Evolutionary conservation across 2,888 invertebrate species (phyloP), one percentile per base, ranked within the genome.

Genomic region (Pristionchus japonicus): DNA sequence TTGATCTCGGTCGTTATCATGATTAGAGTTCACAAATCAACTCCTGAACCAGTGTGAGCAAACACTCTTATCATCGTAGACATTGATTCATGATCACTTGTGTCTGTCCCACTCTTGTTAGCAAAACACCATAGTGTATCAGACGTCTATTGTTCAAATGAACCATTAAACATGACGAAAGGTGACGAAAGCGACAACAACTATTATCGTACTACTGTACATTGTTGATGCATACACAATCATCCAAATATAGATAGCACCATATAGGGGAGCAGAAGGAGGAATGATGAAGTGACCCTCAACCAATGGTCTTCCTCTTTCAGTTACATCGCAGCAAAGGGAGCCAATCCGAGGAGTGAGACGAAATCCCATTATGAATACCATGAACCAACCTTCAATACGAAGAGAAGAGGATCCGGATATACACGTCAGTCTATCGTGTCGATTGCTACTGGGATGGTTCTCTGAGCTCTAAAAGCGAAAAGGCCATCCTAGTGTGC

Each of bases 161-260:
- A 31, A 64, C 64, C 31, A 27, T 64, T 1, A 64, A 64, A 64
- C 9, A 57, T 34, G 70, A 70, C 37, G 70, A 70, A 34, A 52
- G 74, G 77, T 49, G 77, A 37, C 49, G 34, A 61, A n/a, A 23
- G 67, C 13, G 64, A 34, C 74, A 47, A 40, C 27, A 64, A n/a
- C 40, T 37, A 34, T 20, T 43, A 67, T 84, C 40, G 80, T 87
- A 40, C n/a, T 64, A 52, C 82, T 67, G 80, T 47, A 31, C 40
- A 88, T 9, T 88, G 89, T 86, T 74, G 70, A 80, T 89, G 31
- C 34, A 88, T 64, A 40, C 43, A 88, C 77, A 88, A 34, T 70
- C 34, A 27, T 31, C n/a, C 27, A n/a, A 20, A 20, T 34, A 70
- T 37, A 0, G 6, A 37, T 11, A 70, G 70, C 11, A 11, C 43